Percentiles rank a stretch among this genome's conserved stretches.
Evolutionary conservation across 2,113 vertebrate species (phyloP).

Genomic region (Myotis davidii): DNA sequence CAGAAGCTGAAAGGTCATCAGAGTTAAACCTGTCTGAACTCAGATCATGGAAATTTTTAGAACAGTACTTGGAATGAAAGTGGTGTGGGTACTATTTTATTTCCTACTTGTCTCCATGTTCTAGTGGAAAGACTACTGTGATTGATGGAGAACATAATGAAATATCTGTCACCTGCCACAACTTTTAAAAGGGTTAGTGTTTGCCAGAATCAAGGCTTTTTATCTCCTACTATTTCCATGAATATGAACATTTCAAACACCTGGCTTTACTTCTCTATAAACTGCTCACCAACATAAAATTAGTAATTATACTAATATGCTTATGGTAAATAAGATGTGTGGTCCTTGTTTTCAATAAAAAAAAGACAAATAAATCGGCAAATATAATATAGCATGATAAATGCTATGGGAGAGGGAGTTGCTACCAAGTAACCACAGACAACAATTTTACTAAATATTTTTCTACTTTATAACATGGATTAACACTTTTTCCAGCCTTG

Average conservation of each 20-base stretch:
- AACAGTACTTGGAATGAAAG: background rate
- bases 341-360: background rate
- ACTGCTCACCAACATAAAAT: background rate
- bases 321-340: background rate
- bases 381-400: background rate
- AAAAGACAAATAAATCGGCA: background rate
- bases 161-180: background rate
- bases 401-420: background rate
- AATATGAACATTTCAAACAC: background rate
- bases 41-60: constrained; percentile 29
- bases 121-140: background rate
- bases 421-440: background rate
- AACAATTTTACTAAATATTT: background rate
- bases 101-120: background rate
- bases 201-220: background rate
- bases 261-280: background rate
- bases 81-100: background rate
- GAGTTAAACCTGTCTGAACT: constrained; percentile 25
- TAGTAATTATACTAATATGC: background rate
- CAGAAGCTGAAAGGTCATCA: constrained; percentile 26
- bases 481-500: background rate
- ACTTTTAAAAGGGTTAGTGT: background rate
- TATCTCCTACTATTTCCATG: background rate
- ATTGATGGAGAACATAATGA: constrained; percentile 15
- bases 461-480: background rate